Base-by-base conservation (phyloP, 2,113 vertebrate species). In the Plecotus auritus region DNA sequence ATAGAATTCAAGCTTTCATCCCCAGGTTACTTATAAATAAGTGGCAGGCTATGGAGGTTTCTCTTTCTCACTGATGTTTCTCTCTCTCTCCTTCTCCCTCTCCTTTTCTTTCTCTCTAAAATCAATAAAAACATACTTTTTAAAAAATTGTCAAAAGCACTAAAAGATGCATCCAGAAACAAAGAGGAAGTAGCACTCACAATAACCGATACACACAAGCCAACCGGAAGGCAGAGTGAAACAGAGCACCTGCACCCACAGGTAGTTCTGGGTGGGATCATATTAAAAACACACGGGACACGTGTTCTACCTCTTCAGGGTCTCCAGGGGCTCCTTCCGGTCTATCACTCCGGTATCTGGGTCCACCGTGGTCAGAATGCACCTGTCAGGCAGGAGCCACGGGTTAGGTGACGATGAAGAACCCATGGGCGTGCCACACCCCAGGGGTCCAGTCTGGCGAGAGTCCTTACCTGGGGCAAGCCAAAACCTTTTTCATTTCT, bases 291-390 rank as follows among this genome's bases (percentile, higher is more conserved):
- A 77, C 76, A 18, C 8, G 2, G 28, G 14, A 37, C 42, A 9
- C 0, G 0, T 0, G 0, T 66, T 26, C 22, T 98, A 99, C 99
- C 99, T 99, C 98, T 98, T 99, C 96, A 99, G 96, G 0, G 99
- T 99, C 28, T 99, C 98, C 97, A 99, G 98, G 0, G 99, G 99
- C 95, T 99, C 99, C 88, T 99, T 99, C 77, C 99, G 98, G 97
- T 93, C 98, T 2, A 99, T 98, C n/a, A 99, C 51, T 5, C 99
- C 99, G 0, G 99, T 99, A 95, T 99, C 99, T 23, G 99, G 99
- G 97, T 99, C 98, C 92, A 99, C 98, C 0, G 99, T 99, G 74
- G 99, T 99, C 90, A 99, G 96, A 96, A 99, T 59, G 96, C 99
- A 99, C 93, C 99, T 99, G 97, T 84, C 95, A 97, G 0, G 87